phyloP scores from a whole-genome alignment of 2,888 invertebrate species.

The Sialis fuliginosa region DNA sequence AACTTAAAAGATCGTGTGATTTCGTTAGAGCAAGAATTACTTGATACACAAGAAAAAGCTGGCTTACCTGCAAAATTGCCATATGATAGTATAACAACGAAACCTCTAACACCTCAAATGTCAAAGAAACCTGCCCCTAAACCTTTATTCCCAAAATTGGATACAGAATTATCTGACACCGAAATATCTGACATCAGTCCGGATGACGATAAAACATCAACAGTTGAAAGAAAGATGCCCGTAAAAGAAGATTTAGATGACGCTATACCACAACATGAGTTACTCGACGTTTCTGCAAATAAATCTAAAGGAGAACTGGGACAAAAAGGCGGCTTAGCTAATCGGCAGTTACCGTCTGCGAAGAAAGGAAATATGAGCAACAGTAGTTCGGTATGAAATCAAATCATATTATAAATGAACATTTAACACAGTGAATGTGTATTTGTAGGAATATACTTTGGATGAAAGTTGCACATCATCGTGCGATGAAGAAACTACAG shows the following conservation, averaged over 20 bases:
- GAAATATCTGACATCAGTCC: constrained; percentile 73
- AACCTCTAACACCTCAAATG: constrained; percentile 59
- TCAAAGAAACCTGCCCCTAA: constrained; percentile 56
- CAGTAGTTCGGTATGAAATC: constrained; percentile 39
- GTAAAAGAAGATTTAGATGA: constrained; percentile 63
- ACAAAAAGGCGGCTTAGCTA: constrained; percentile 54
- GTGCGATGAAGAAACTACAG: constrained; percentile 25
- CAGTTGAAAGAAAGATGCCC: constrained; percentile 51
- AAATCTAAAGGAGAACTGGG: constrained; percentile 77
- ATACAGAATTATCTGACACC: constrained; percentile 69
- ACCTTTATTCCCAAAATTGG: constrained; percentile 45
- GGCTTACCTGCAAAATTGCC: constrained; percentile 70
- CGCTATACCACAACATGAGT: constrained; percentile 71
- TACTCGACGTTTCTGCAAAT: constrained; percentile 74
- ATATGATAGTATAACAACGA: constrained; percentile 56
- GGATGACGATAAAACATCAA: constrained; percentile 60
- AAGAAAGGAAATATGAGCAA: constrained; percentile 37
- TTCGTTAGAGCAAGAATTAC: constrained; percentile 62
- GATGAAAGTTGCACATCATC: constrained; percentile 53
- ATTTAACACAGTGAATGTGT: no score
- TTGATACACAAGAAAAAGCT: constrained; percentile 77
- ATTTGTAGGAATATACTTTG: constrained; percentile 50
- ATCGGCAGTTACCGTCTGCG: constrained; percentile 45
- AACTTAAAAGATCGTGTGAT: constrained; percentile 80
- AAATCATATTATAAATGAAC: background rate